Conservation (phyloP, 1,140 invertebrate genomes). For the Drosophila aff. region DNA sequence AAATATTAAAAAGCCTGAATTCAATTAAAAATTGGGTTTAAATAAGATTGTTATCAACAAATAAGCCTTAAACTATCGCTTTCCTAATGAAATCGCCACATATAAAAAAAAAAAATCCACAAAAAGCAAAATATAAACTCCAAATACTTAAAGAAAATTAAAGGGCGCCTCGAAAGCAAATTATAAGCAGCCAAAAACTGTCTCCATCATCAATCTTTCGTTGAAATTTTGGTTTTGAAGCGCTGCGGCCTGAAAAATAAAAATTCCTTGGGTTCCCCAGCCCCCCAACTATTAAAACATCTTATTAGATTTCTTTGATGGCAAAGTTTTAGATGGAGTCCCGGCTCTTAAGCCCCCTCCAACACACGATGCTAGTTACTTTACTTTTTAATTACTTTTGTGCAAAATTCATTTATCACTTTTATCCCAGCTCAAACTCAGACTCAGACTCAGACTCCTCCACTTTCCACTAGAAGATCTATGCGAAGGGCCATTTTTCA, state of each 20-base stretch:
- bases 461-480: constrained; percentile 55
- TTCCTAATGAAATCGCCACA: not conserved
- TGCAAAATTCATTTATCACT: constrained; percentile 84
- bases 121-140: not conserved
- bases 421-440: constrained; percentile 79
- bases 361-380: constrained; percentile 81
- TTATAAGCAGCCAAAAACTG: constrained; percentile 13
- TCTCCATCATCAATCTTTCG: constrained; percentile 58
- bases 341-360: constrained; percentile 14
- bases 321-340: constrained; percentile 64
- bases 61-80: not conserved
- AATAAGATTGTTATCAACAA: not conserved
- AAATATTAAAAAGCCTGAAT: not conserved
- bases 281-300: constrained; percentile 77
- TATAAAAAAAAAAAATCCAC: not conserved
- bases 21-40: not conserved
- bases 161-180: not conserved
- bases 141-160: not conserved
- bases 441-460: constrained; percentile 53
- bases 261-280: constrained; percentile 41
- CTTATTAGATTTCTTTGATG: constrained; percentile 81
- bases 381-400: constrained; percentile 84
- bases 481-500: constrained; percentile 79
- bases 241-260: constrained; percentile 29
- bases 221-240: constrained; percentile 59